Conservation (phyloP, 2,888 invertebrate species). For the Asteroscopus sphinx region DNA sequence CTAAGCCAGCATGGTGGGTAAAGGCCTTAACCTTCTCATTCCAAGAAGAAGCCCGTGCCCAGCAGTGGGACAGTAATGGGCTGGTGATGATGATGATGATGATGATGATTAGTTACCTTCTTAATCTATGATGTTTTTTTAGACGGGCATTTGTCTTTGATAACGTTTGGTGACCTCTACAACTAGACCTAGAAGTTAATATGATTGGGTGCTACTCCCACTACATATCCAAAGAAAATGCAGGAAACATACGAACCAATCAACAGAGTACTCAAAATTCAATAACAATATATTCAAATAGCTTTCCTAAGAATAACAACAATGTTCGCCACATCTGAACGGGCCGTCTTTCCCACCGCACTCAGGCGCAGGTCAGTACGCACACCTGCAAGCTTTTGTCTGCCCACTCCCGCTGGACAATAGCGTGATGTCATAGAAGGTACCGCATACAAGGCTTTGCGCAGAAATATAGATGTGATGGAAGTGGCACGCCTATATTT, state of each 20-base stretch:
- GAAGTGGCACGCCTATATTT: too few relatives aligned
- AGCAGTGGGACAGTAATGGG: too few relatives aligned
- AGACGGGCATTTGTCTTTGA: too few relatives aligned
- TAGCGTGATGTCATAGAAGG: slow-evolving; percentile 84
- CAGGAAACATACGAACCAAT: neutral
- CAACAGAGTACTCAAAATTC: slow-evolving; percentile 34
- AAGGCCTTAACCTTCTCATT: too few relatives aligned
- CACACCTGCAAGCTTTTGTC: slow-evolving; percentile 79
- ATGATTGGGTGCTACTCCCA: too few relatives aligned
- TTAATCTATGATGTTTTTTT: too few relatives aligned
- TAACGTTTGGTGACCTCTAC: too few relatives aligned
- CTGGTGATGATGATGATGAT: too few relatives aligned
- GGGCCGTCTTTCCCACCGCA: slow-evolving; percentile 40
- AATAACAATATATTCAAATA: slow-evolving; percentile 42
- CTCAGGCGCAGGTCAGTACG: slow-evolving; percentile 59
- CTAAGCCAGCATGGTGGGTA: too few relatives aligned
- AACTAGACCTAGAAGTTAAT: too few relatives aligned
- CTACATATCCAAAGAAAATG: neutral
- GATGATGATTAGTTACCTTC: too few relatives aligned
- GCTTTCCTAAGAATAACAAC: slow-evolving; percentile 45
- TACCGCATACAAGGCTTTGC: slow-evolving; percentile 54
- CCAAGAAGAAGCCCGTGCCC: too few relatives aligned
- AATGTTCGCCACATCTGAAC: slow-evolving; percentile 49
- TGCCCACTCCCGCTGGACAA: slow-evolving; percentile 83
- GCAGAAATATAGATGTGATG: slow-evolving; percentile 18